Conservation (phyloP, 2,113 vertebrate species). For the Heterochromis multidens region DNA sequence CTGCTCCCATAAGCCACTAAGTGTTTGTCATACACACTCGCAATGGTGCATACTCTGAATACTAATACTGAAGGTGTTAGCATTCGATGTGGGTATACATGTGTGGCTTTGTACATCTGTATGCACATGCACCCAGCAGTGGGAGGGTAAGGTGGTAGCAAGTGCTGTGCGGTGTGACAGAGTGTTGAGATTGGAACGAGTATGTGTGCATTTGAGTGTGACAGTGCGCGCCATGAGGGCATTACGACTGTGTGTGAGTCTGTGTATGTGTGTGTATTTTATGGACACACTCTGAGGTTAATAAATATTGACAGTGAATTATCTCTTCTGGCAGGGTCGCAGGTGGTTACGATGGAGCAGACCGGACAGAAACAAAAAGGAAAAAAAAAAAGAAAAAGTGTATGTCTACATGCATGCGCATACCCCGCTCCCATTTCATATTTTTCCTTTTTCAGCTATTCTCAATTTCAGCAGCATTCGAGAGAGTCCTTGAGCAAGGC, state of each 20-base stretch:
- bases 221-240: not conserved
- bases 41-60: slow-evolving; percentile 40
- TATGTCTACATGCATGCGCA: not conserved
- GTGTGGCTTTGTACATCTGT: slow-evolving; percentile 18
- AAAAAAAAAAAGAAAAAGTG: not conserved
- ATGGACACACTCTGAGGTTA: slow-evolving; percentile 57
- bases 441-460: not conserved
- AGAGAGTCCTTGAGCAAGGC: slow-evolving; percentile 25
- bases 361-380: slow-evolving; percentile 53
- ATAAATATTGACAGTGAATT: slow-evolving; percentile 77
- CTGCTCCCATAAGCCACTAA: slow-evolving; percentile 30
- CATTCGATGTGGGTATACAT: not conserved
- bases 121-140: slow-evolving; percentile 6
- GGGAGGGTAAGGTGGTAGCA: not conserved
- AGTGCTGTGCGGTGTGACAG: slow-evolving; percentile 22
- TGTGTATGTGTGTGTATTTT: not conserved
- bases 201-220: slow-evolving; percentile 40
- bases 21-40: slow-evolving; percentile 35
- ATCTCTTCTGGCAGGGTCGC: slow-evolving; percentile 69
- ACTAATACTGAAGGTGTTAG: slow-evolving; percentile 37
- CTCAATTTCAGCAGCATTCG: not conserved
- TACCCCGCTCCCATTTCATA: not conserved
- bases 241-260: not conserved
- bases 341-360: slow-evolving; percentile 63
- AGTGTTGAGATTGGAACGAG: slow-evolving; percentile 18